Conservation (phyloP, 2,797 vertebrate genomes). For the Coluber constrictor region DNA sequence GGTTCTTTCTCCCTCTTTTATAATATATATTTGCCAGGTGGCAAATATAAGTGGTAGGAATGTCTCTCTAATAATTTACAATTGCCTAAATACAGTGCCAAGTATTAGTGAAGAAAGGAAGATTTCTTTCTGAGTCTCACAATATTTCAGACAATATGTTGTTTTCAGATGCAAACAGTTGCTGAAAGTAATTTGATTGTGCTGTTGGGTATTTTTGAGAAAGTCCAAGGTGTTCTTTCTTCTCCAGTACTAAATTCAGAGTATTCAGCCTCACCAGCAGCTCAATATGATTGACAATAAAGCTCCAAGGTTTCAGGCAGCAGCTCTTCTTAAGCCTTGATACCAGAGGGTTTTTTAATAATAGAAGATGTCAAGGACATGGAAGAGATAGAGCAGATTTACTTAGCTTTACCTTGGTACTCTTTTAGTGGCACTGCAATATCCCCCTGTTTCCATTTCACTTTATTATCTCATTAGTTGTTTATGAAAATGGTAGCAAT, state of each 20-base stretch:
- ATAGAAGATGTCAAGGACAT: background rate
- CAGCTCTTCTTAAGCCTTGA: background rate
- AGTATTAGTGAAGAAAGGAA: background rate
- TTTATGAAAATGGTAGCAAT: background rate
- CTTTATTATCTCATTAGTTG: background rate
- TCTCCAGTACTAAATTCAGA: background rate
- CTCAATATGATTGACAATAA: background rate
- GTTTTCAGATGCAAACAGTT: background rate
- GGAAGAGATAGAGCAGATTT: background rate
- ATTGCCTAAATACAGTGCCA: constrained; percentile 4
- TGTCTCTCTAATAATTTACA: constrained; percentile 38
- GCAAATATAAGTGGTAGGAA: background rate
- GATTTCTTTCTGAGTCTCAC: background rate
- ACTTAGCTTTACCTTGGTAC: background rate
- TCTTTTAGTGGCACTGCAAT: background rate
- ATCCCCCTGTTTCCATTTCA: background rate
- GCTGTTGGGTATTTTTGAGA: background rate
- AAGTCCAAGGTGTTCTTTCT: background rate
- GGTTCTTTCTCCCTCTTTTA: background rate
- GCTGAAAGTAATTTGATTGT: background rate
- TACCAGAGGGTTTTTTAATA: background rate
- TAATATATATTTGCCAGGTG: background rate
- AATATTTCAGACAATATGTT: background rate
- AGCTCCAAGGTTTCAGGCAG: background rate
- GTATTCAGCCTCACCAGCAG: background rate